These are phyloP conservation scores for Clistopyga incitator DNA, from an alignment of 2,888 invertebrate genomes.

Conservation along the genomic window DNA sequence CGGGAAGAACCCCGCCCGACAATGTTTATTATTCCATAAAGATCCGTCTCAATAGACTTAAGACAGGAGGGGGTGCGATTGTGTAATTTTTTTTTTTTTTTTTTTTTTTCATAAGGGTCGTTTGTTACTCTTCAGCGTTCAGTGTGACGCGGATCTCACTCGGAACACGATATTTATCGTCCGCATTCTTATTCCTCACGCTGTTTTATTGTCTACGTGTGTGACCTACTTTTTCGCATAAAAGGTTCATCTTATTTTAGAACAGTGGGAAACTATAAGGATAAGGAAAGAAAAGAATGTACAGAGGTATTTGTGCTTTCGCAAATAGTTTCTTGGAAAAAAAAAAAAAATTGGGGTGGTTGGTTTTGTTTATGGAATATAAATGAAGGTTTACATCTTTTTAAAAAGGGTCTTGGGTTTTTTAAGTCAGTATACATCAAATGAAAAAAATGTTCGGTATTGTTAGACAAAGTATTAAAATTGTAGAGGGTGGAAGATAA, in stretches of 20 bases:
- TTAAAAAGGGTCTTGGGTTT: too few species aligned
- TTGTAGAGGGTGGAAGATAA: not conserved
- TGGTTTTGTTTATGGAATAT: too few species aligned
- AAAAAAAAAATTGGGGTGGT: too few species aligned
- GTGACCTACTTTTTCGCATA: constrained; percentile 44
- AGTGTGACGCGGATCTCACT: constrained; percentile 37
- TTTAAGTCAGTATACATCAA: too few species aligned
- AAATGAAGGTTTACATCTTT: too few species aligned
- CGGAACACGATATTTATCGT: constrained; percentile 39
- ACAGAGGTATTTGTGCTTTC: constrained; percentile 18
- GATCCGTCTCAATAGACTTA: constrained; percentile 1
- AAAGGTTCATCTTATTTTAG: constrained; percentile 52
- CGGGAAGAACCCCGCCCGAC: constrained; percentile 18
- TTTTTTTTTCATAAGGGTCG: constrained; percentile 26
- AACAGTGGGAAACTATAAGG: constrained; percentile 24
- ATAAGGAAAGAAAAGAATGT: constrained; percentile 18
- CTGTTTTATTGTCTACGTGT: constrained; percentile 34
- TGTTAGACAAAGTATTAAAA: not conserved
- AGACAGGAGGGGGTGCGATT: constrained; percentile 26
- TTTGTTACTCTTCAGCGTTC: constrained; percentile 20
- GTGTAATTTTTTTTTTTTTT: constrained; percentile 6
- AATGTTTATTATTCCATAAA: constrained; percentile 25
- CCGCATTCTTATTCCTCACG: constrained; percentile 41
- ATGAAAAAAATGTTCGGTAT: too few species aligned
- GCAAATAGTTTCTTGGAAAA: not conserved